These are phyloP conservation scores for Machimus atricapillus DNA, from an alignment of 2,888 invertebrate genomes.

Conservation along the genomic window DNA sequence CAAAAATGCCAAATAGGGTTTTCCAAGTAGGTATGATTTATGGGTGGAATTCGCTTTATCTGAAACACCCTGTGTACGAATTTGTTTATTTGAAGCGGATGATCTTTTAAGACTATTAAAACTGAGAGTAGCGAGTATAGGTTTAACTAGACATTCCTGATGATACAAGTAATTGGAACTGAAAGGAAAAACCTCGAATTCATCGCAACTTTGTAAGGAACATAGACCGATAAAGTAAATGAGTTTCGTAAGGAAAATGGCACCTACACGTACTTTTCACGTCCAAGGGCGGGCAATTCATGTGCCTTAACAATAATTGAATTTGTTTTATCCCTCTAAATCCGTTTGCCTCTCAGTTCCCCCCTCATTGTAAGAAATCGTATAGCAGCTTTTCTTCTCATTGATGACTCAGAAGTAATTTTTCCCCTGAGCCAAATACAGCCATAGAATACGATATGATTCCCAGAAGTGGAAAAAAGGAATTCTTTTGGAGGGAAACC, in stretches of 20 bases:
- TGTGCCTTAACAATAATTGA: background rate
- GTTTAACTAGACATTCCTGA: background rate
- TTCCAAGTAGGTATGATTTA: no score
- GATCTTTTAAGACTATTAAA: background rate
- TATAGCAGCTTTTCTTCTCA: background rate
- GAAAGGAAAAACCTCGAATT: background rate
- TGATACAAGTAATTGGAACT: background rate
- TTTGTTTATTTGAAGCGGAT: background rate
- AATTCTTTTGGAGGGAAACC: background rate
- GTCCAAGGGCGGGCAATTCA: background rate
- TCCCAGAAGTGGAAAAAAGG: background rate
- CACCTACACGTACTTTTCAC: background rate
- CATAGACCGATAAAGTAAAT: background rate
- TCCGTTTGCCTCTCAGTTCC: background rate
- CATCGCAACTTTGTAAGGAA: background rate
- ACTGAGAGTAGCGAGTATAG: background rate
- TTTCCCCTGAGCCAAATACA: background rate
- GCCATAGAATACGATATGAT: background rate
- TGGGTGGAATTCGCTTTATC: no score
- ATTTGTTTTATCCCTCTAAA: background rate
- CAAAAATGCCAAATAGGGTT: no score
- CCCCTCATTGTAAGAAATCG: background rate
- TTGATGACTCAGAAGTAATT: background rate
- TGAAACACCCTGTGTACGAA: background rate
- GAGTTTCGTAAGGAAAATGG: background rate